Evolutionary conservation across 2,797 vertebrate genomes (phyloP).

Genomic region (Diceros bicornis): DNA sequence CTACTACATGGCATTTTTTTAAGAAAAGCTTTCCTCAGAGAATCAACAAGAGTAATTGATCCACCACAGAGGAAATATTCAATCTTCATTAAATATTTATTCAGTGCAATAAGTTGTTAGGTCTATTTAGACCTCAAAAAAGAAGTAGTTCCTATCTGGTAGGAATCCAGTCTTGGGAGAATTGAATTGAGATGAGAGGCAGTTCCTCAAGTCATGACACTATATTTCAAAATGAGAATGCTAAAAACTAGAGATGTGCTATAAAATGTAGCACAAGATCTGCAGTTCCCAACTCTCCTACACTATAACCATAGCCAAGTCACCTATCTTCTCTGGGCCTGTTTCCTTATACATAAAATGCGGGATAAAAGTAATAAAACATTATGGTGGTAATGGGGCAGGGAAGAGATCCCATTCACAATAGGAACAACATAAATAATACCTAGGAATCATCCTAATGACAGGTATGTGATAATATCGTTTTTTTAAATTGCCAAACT

Average conservation of each 20-base stretch:
- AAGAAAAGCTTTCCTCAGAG: conserved; percentile 70
- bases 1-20: conserved; percentile 9
- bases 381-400: background rate
- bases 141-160: conserved; percentile 65
- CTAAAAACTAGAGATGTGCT: conserved; percentile 61
- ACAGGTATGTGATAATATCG: background rate
- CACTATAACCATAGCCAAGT: background rate
- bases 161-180: conserved; percentile 68
- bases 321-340: background rate
- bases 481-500: conserved; percentile 33
- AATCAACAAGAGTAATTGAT: conserved; percentile 79
- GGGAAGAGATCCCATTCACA: background rate
- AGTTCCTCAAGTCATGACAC: conserved; percentile 27
- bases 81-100: conserved; percentile 86
- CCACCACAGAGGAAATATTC: conserved; percentile 81
- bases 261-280: conserved; percentile 24
- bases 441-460: background rate
- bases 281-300: background rate
- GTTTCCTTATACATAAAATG: background rate
- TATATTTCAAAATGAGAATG: conserved; percentile 42
- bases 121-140: conserved; percentile 75
- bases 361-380: conserved; percentile 37
- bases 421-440: conserved; percentile 24
- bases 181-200: conserved; percentile 51
- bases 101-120: conserved; percentile 71